Percentiles rank a stretch among this genome's conserved stretches.
phyloP scores from a whole-genome alignment of 2,888 invertebrate genomes.

The Melanophora roralis region DNA sequence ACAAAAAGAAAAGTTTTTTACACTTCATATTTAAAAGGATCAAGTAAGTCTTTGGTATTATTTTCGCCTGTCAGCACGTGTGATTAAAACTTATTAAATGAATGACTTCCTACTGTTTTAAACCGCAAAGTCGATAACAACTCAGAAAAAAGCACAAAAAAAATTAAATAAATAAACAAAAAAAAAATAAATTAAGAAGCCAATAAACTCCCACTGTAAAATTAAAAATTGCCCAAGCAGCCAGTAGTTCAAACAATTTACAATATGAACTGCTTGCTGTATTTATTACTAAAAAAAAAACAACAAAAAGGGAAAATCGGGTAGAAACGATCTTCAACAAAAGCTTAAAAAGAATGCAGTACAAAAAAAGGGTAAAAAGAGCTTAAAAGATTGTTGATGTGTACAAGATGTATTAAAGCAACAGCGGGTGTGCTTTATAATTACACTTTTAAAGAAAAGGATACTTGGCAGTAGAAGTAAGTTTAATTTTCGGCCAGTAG shows the following conservation, averaged over 20 bases:
- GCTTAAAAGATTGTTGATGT: conserved; percentile 36
- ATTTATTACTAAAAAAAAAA: neutral
- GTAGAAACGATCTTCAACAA: conserved; percentile 5
- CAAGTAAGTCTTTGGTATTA: conserved; percentile 48
- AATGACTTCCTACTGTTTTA: conserved; percentile 59
- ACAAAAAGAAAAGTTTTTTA: conserved; percentile 54
- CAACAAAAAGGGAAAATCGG: neutral
- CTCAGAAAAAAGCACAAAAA: neutral
- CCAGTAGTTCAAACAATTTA: conserved; percentile 61
- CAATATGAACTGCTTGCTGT: conserved; percentile 25
- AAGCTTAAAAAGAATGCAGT: neutral
- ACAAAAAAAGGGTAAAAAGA: neutral
- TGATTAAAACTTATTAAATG: conserved; percentile 64
- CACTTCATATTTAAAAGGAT: conserved; percentile 39
- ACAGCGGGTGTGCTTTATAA: conserved; percentile 64
- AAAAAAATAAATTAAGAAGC: conserved; percentile 25
- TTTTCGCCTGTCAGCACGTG: conserved; percentile 63
- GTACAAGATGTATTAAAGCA: conserved; percentile 54
- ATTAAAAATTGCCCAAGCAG: conserved; percentile 45
- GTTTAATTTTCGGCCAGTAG: neutral
- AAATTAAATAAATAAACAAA: neutral
- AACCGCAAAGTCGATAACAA: neutral
- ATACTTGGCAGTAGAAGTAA: conserved; percentile 8
- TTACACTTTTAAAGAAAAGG: conserved; percentile 47
- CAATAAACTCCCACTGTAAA: conserved; percentile 61